Conservation (phyloP, 2,797 vertebrate species). For the Loris lydekkerianus region DNA sequence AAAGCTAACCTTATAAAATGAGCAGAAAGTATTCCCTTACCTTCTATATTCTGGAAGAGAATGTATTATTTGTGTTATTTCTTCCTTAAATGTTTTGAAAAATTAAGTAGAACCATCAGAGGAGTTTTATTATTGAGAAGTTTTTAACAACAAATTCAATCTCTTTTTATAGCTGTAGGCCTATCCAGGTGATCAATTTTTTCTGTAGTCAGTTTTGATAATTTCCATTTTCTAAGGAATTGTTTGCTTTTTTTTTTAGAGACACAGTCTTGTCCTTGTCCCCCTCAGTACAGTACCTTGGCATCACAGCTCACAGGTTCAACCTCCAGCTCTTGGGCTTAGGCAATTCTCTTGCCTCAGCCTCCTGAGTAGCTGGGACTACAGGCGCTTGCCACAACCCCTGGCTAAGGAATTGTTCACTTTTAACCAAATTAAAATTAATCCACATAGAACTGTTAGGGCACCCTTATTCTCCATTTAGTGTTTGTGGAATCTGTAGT, state of each 20-base stretch:
- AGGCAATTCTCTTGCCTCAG: too few species aligned
- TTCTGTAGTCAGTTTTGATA: not conserved
- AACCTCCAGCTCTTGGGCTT: too few species aligned
- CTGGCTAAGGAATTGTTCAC: not conserved
- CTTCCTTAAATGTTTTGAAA: not conserved
- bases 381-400: too few species aligned
- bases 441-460: not conserved
- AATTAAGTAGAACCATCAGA: not conserved
- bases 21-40: not conserved
- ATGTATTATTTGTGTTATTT: not conserved
- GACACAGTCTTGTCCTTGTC: too few species aligned
- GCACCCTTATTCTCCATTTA: not conserved
- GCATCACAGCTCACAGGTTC: too few species aligned
- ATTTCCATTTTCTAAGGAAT: not conserved
- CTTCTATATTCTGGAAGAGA: not conserved
- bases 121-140: not conserved
- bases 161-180: not conserved
- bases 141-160: not conserved
- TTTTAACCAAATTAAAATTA: not conserved
- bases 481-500: not conserved
- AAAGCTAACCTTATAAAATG: not conserved
- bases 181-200: not conserved
- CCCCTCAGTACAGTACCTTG: too few species aligned
- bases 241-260: too few species aligned
- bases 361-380: too few species aligned